phyloP scores from a whole-genome alignment of 2,113 vertebrate species.

The Gopherus flavomarginatus region DNA sequence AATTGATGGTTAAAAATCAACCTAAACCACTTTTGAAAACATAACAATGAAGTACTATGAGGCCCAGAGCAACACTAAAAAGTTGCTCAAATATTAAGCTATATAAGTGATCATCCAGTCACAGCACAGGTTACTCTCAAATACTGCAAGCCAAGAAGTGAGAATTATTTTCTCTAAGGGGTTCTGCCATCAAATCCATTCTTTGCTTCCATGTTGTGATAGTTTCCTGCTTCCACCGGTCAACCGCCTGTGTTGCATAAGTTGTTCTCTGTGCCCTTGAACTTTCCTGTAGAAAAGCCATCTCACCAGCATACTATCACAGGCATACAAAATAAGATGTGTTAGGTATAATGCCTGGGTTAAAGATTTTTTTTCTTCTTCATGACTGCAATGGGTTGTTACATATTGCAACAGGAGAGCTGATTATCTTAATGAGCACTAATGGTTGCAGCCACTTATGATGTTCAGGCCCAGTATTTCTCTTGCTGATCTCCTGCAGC shows the following conservation, averaged over 20 bases:
- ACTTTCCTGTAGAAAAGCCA: background rate
- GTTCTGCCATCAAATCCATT: background rate
- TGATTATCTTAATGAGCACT: background rate
- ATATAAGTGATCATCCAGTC: background rate
- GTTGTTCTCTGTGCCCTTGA: background rate
- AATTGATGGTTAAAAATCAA: fast-evolving
- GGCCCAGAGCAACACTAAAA: background rate
- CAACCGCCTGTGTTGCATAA: background rate
- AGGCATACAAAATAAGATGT: background rate
- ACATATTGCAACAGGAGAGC: background rate
- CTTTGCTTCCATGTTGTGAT: background rate
- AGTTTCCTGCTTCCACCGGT: background rate
- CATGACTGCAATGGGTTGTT: background rate
- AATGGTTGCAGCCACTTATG: background rate
- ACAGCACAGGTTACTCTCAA: background rate
- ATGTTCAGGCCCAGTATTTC: background rate
- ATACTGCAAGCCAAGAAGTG: background rate
- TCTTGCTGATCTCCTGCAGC: background rate
- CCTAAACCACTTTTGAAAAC: background rate
- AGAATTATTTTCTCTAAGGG: background rate
- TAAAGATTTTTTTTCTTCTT: background rate
- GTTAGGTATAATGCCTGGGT: background rate
- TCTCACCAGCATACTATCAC: background rate
- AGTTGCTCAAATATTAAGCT: background rate
- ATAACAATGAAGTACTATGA: background rate